phyloP scores from a whole-genome alignment of 2,113 vertebrate genomes.

The Haemorhous mexicanus region DNA sequence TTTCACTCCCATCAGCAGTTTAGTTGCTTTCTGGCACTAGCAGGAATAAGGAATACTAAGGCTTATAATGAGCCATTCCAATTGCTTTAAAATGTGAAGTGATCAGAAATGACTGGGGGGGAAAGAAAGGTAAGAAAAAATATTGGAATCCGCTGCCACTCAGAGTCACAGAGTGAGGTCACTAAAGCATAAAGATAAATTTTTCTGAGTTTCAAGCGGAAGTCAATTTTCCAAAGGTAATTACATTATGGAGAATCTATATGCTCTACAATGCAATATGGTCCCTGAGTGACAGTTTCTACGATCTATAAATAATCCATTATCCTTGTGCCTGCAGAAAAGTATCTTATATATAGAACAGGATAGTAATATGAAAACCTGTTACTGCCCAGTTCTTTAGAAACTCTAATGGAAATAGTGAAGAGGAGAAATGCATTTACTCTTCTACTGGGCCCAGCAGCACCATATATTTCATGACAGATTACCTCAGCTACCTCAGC shows the following conservation, averaged over 20 bases:
- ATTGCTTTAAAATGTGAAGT: not conserved
- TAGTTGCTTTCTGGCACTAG: not conserved
- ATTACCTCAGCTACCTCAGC: not conserved
- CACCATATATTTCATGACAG: not conserved
- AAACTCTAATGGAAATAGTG: not conserved
- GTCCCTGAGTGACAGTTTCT: not conserved
- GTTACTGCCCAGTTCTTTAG: not conserved
- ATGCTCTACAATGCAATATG: not conserved
- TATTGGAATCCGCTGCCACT: not conserved
- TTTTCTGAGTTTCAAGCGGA: not conserved
- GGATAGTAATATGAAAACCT: not conserved
- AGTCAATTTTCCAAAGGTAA: constrained; percentile 26
- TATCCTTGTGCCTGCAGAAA: not conserved
- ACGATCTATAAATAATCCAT: not conserved
- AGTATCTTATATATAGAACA: not conserved
- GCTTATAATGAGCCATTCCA: not conserved
- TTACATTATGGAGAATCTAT: constrained; percentile 24
- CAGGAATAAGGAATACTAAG: not conserved
- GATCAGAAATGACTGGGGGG: not conserved
- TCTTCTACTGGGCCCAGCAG: not conserved
- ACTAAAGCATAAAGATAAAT: not conserved
- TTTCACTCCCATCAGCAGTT: not conserved
- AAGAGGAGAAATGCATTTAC: not conserved
- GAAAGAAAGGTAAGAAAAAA: not conserved
- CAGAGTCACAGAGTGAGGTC: not conserved